phyloP scores from a whole-genome alignment of 2,797 vertebrate species.

The Tapirus indicus region DNA sequence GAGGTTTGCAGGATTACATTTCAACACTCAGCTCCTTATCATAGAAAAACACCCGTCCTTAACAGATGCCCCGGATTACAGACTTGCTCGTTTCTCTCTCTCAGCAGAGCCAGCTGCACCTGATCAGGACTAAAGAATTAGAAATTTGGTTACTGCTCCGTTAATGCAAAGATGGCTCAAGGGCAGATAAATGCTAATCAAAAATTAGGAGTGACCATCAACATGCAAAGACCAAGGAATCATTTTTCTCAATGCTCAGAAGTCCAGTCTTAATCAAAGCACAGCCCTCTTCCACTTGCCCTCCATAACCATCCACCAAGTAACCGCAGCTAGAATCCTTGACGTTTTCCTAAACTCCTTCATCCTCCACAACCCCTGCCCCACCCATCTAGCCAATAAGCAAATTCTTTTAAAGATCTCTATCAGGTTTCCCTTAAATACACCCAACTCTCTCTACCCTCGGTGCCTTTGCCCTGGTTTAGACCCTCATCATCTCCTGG shows the following conservation, averaged over 20 bases:
- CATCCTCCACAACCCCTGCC: not conserved
- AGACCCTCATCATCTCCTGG: not conserved
- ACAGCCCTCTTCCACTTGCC: not conserved
- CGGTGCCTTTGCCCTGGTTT: not conserved
- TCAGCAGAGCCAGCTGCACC: not conserved
- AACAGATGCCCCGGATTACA: not conserved
- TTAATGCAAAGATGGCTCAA: not conserved
- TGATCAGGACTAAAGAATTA: not conserved
- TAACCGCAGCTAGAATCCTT: not conserved
- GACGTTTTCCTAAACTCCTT: not conserved
- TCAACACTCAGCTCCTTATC: constrained; percentile 63
- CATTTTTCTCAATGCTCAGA: not conserved
- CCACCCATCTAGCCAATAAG: not conserved
- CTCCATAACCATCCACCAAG: not conserved
- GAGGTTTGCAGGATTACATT: constrained; percentile 47
- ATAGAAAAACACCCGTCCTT: constrained; percentile 41
- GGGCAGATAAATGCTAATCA: not conserved
- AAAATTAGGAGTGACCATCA: not conserved
- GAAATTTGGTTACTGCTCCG: not conserved
- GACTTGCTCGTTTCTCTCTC: not conserved
- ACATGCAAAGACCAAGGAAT: not conserved
- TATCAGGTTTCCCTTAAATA: not conserved
- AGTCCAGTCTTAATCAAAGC: not conserved
- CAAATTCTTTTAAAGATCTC: not conserved
- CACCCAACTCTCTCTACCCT: not conserved